Evolutionary conservation across 2,888 invertebrate genomes (phyloP).

Genomic region (Rhimphoctona megacephalus): DNA sequence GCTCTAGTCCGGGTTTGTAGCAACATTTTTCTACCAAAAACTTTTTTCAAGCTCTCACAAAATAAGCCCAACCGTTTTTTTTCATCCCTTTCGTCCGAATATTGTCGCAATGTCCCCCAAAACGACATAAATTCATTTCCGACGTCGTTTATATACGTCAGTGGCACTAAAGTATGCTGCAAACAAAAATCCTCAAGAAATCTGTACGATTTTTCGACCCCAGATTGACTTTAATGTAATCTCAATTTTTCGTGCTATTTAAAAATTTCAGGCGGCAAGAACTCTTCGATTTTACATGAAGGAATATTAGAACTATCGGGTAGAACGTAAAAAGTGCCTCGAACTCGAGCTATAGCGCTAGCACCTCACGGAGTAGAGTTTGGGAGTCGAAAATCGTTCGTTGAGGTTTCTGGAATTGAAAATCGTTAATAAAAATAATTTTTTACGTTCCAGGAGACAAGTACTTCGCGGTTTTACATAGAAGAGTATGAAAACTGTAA

Average conservation of each 20-base stretch:
- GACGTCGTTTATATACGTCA: not conserved
- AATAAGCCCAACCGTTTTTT: conserved; percentile 6
- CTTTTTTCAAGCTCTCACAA: conserved; percentile 1
- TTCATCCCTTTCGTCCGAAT: not conserved
- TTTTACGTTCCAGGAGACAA: not conserved
- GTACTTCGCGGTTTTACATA: not conserved
- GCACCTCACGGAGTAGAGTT: no score
- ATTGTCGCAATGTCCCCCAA: not conserved
- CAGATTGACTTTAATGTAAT: not conserved
- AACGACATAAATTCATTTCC: not conserved
- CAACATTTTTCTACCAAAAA: not conserved
- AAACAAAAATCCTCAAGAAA: not conserved
- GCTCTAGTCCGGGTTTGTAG: not conserved
- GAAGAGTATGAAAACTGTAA: not conserved
- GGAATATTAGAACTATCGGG: no score
- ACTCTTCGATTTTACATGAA: not conserved
- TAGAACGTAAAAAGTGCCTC: no score
- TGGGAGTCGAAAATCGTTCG: not conserved
- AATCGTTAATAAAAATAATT: not conserved
- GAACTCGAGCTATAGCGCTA: no score
- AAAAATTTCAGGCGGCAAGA: not conserved
- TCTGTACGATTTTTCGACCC: not conserved
- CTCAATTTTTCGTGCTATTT: not conserved
- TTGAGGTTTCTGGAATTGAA: not conserved
- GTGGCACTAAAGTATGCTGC: not conserved